Evolutionary conservation across 2,888 invertebrate genomes (phyloP).

Genomic region (Leptinotarsa haldemani): DNA sequence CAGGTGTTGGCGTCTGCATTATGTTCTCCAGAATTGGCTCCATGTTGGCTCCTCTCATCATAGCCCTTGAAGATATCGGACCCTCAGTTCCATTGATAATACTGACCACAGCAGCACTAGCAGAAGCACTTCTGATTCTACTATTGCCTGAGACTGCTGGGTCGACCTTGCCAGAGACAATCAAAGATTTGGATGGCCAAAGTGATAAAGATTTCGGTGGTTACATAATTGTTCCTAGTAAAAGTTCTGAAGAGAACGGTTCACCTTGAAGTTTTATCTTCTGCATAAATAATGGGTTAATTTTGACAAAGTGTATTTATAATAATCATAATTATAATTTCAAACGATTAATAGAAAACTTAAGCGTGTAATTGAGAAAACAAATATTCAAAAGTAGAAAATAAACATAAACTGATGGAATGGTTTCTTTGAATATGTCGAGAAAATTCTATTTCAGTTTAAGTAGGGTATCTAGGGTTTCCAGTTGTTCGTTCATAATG

Average conservation of each 20-base stretch:
- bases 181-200: constrained; percentile 65
- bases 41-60: constrained; percentile 68
- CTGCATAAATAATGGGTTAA: background rate
- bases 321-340: too few relatives aligned
- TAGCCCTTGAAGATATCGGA: constrained; percentile 54
- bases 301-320: background rate
- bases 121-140: constrained; percentile 58
- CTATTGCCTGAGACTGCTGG: constrained; percentile 63
- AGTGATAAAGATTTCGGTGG: background rate
- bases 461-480: too few relatives aligned
- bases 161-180: constrained; percentile 68
- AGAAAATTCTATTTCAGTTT: too few relatives aligned
- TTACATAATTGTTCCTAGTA: background rate
- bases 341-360: too few relatives aligned
- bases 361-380: too few relatives aligned
- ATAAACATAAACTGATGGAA: too few relatives aligned
- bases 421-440: too few relatives aligned
- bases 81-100: constrained; percentile 58
- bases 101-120: constrained; percentile 55
- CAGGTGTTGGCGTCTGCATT: constrained; percentile 79
- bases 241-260: background rate
- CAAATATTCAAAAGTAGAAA: too few relatives aligned
- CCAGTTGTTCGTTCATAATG: too few relatives aligned
- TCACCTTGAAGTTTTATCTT: background rate
- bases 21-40: constrained; percentile 84